phyloP scores from a whole-genome alignment of 2,797 vertebrate genomes.

The Lates japonicus region DNA sequence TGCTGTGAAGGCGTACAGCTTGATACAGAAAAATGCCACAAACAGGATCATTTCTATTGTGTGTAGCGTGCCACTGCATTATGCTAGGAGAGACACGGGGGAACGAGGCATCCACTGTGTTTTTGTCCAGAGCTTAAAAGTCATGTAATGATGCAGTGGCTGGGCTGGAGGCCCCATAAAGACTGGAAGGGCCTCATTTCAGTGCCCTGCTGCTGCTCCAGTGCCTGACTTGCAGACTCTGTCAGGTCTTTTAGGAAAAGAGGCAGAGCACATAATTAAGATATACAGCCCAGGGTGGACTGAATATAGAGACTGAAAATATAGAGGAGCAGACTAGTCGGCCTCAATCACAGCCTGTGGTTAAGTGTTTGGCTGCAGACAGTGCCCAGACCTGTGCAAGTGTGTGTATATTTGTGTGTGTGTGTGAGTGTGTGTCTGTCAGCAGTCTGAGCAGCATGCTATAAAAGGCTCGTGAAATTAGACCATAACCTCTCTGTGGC shows the following conservation, averaged over 20 bases:
- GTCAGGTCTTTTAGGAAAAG: slow-evolving; percentile 78
- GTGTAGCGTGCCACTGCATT: slow-evolving; percentile 22
- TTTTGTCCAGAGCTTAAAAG: slow-evolving; percentile 71
- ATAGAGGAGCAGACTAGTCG: slow-evolving; percentile 84
- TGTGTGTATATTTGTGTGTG: slow-evolving; percentile 51
- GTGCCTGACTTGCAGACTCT: slow-evolving; percentile 58
- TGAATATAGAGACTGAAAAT: slow-evolving; percentile 88
- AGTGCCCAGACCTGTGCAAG: slow-evolving; percentile 70
- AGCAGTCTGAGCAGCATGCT: slow-evolving; percentile 83
- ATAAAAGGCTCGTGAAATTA: slow-evolving; percentile 84
- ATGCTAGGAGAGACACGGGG: slow-evolving; percentile 51
- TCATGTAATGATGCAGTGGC: slow-evolving; percentile 81
- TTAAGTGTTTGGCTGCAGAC: slow-evolving; percentile 82
- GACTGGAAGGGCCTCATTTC: slow-evolving; percentile 82
- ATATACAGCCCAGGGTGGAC: slow-evolving; percentile 80
- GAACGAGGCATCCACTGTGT: slow-evolving; percentile 52
- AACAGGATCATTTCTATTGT: slow-evolving; percentile 50
- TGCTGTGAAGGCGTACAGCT: slow-evolving; percentile 50
- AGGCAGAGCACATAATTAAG: slow-evolving; percentile 87
- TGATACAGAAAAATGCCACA: slow-evolving; percentile 45
- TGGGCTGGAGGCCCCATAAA: slow-evolving; percentile 78
- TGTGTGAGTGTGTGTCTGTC: slow-evolving; percentile 57
- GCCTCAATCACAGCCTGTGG: slow-evolving; percentile 85
- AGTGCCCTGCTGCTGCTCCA: slow-evolving; percentile 74
- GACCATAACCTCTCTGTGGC: slow-evolving; percentile 79